A percentile compares a stretch with the other conserved stretches of the same genome.
Conservation (phyloP, 2,888 invertebrate species). For the Adineta ricciae region DNA sequence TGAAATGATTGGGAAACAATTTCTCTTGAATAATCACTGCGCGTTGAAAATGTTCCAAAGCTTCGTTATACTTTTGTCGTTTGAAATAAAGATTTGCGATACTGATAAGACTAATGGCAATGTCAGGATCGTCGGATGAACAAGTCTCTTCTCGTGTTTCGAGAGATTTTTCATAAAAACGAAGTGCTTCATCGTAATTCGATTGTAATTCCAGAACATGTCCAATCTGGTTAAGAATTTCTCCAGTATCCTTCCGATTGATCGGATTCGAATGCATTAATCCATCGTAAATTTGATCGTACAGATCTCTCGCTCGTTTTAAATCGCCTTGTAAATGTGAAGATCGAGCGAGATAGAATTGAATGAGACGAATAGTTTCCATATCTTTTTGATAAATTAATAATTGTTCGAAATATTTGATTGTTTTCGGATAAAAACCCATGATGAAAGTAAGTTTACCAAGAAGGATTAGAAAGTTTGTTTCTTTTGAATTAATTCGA, state of each 20-base stretch:
- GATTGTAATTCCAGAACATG: background rate
- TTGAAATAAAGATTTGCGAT: background rate
- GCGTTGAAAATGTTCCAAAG: background rate
- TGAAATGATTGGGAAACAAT: background rate
- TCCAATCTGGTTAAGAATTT: background rate
- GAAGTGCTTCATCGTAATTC: background rate
- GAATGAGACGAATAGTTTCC: background rate
- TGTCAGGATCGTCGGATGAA: background rate
- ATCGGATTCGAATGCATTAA: background rate
- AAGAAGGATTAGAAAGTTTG: background rate
- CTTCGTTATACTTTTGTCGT: background rate
- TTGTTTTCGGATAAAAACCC: background rate
- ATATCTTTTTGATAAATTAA: background rate
- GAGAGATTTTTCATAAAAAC: background rate
- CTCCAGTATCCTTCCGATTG: background rate
- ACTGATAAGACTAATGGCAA: background rate
- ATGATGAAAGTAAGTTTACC: background rate
- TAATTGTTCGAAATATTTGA: background rate
- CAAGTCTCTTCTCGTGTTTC: background rate
- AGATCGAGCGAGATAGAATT: too few species aligned
- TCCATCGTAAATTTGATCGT: background rate
- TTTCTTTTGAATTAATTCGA: background rate
- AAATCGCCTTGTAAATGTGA: background rate
- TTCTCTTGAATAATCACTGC: background rate
- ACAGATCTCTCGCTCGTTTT: background rate